A percentile compares a stretch with the other conserved stretches of the same genome.
These are phyloP conservation scores for Alethe diademata DNA, from an alignment of 2,113 vertebrate species.

Conservation along the genomic window DNA sequence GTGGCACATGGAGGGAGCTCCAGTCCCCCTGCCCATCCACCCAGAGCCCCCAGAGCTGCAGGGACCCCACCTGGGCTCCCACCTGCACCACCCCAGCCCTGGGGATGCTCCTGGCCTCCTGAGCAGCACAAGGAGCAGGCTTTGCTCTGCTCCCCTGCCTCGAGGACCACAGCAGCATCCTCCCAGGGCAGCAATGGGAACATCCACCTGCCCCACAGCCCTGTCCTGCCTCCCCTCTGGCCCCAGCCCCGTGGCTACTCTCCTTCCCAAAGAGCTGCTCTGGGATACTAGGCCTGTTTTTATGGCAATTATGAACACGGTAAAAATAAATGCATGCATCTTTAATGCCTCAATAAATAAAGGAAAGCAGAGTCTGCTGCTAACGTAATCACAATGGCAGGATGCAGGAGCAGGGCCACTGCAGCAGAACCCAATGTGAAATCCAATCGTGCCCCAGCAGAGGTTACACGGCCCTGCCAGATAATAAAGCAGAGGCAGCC, in stretches of 20 bases:
- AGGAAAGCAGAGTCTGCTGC: slow-evolving; percentile 31
- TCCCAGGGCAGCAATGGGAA: neutral
- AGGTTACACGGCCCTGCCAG: slow-evolving; percentile 45
- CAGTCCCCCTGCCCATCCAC: too few species aligned
- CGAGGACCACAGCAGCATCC: neutral
- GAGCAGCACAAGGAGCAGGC: neutral
- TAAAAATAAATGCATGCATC: slow-evolving; percentile 66
- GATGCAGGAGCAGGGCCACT: slow-evolving; percentile 7
- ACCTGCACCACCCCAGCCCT: neutral
- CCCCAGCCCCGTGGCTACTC: rapidly evolving
- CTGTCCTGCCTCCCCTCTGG: neutral
- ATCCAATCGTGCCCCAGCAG: slow-evolving; percentile 32
- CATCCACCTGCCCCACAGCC: neutral
- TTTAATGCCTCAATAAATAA: slow-evolving; percentile 68
- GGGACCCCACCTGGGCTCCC: neutral
- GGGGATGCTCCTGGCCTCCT: neutral
- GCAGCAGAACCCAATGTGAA: slow-evolving; percentile 10
- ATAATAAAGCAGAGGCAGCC: slow-evolving; percentile 56
- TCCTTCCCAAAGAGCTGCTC: neutral
- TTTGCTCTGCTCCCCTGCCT: neutral
- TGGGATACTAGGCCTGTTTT: slow-evolving; percentile 20
- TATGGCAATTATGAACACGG: slow-evolving; percentile 57
- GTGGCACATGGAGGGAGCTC: neutral
- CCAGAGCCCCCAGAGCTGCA: neutral
- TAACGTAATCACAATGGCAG: slow-evolving; percentile 56